Conservation (phyloP, 2,113 vertebrate genomes). For the Nettapus auritus region DNA sequence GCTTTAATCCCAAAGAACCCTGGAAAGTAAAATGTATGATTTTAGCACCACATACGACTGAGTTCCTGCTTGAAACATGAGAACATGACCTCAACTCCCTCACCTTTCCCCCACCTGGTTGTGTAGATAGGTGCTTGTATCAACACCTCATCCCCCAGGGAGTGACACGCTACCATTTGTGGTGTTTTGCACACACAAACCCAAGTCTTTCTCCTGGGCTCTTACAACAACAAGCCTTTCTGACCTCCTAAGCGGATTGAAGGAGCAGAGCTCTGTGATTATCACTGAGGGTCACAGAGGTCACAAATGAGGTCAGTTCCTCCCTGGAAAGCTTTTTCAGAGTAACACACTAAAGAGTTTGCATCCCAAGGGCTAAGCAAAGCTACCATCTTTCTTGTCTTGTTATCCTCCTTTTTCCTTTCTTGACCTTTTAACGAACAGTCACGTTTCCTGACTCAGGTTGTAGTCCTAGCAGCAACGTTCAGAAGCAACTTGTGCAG, state of each 20-base stretch:
- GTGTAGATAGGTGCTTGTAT: background rate
- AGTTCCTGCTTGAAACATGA: background rate
- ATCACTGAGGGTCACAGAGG: background rate
- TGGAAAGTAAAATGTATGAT: background rate
- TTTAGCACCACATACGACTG: background rate
- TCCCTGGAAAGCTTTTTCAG: conserved; percentile 11
- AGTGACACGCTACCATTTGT: background rate
- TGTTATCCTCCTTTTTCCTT: background rate
- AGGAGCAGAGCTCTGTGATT: background rate
- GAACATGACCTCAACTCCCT: background rate
- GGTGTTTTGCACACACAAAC: background rate
- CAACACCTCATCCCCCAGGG: background rate
- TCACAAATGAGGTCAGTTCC: conserved; percentile 19
- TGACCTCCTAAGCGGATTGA: background rate
- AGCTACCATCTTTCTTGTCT: background rate
- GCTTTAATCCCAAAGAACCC: background rate
- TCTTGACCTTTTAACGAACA: background rate
- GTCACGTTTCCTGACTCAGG: background rate
- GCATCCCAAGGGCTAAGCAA: background rate
- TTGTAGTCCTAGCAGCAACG: background rate
- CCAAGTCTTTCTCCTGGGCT: background rate
- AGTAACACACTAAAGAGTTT: background rate
- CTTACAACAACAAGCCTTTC: background rate
- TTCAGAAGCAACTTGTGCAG: background rate
- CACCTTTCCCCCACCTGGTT: background rate